phyloP scores from a whole-genome alignment of 2,797 vertebrate species.

The Hemibagrus guttatus region DNA sequence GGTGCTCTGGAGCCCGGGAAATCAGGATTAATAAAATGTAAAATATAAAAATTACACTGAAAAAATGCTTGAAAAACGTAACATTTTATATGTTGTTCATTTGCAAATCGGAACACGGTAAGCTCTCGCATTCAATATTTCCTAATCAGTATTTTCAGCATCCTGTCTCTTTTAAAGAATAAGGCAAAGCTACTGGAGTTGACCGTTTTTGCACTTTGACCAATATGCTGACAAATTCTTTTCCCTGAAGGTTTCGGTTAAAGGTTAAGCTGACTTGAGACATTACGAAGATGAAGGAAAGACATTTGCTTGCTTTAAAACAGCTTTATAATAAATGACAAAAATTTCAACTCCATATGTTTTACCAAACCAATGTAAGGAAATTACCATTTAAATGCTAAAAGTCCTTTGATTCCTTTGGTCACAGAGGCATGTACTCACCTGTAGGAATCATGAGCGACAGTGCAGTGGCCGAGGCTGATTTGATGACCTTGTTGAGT shows the following conservation, averaged over 20 bases:
- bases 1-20: conserved; percentile 79
- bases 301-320: not conserved
- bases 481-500: conserved; percentile 98
- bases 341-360: not conserved
- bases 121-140: not conserved
- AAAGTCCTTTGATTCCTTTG: not conserved
- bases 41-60: not conserved
- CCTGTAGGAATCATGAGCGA: conserved; percentile 96
- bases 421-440: conserved; percentile 58
- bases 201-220: not conserved
- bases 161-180: not conserved
- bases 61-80: not conserved
- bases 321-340: not conserved
- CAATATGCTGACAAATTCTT: not conserved
- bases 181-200: not conserved
- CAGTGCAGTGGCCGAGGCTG: conserved; percentile 91
- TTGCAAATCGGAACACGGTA: not conserved
- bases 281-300: not conserved
- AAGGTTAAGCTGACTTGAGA: not conserved
- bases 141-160: not conserved
- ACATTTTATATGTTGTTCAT: not conserved
- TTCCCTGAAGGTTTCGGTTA: not conserved
- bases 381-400: not conserved
- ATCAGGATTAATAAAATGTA: not conserved
- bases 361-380: not conserved